Percentiles rank a stretch among this genome's conserved stretches.
Evolutionary conservation across 2,888 invertebrate species (phyloP).

Genomic region (Drosophila flavopinicola): DNA sequence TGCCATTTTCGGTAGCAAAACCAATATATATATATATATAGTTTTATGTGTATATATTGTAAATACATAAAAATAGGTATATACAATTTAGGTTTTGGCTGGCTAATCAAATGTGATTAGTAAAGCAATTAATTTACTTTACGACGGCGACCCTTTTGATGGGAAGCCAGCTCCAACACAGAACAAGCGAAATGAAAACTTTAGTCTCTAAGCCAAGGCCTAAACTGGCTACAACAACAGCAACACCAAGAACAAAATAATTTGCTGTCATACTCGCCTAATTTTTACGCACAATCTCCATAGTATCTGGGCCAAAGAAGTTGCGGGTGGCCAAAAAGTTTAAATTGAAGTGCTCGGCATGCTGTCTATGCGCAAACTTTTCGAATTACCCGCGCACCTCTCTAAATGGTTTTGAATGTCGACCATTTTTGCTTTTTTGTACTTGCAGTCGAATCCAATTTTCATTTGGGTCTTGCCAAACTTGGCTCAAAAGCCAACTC

Average conservation of each 20-base stretch:
- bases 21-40: neutral
- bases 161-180: neutral
- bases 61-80: neutral
- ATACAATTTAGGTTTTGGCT: neutral
- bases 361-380: conserved; percentile 44
- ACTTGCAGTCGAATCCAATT: conserved; percentile 55
- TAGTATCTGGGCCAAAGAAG: conserved; percentile 23
- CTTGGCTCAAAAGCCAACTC: conserved; percentile 31
- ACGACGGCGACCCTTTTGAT: conserved; percentile 25
- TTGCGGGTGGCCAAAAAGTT: conserved; percentile 53
- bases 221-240: conserved; percentile 1
- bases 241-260: conserved; percentile 9
- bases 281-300: conserved; percentile 44
- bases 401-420: conserved; percentile 64
- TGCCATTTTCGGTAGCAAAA: conserved; percentile 9
- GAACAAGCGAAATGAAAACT: conserved; percentile 14
- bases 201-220: conserved; percentile 21
- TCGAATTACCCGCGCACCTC: conserved; percentile 50
- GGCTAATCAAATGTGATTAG: conserved; percentile 50
- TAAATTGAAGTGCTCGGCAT: conserved; percentile 66
- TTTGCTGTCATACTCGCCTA: conserved; percentile 42
- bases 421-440: conserved; percentile 50
- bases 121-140: conserved; percentile 48
- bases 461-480: conserved; percentile 51
- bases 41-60: neutral